A percentile compares a stretch with the other conserved stretches of the same genome.
phyloP scores from a whole-genome alignment of 2,888 invertebrate genomes.

The Himalopsyche tibetana region DNA sequence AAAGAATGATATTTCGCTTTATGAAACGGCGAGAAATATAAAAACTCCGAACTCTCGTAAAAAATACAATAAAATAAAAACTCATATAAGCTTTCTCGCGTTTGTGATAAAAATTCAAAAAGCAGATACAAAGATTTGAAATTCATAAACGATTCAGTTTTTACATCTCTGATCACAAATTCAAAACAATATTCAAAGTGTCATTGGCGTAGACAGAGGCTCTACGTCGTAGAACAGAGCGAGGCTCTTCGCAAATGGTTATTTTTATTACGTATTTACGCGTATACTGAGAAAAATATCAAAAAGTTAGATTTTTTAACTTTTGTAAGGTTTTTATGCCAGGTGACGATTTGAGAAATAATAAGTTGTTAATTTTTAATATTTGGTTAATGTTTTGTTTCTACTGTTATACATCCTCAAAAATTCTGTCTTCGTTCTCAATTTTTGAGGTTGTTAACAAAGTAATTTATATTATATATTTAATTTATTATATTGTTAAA shows the following conservation, averaged over 20 bases:
- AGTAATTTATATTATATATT: too few relatives aligned
- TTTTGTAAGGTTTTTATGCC: too few relatives aligned
- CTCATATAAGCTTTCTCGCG: slow-evolving; percentile 26
- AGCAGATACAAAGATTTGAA: slow-evolving; percentile 18
- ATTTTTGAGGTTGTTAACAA: too few relatives aligned
- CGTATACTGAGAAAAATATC: not conserved
- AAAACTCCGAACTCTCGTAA: not conserved
- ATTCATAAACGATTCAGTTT: slow-evolving; percentile 38
- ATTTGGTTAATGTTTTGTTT: too few relatives aligned
- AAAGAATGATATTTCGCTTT: slow-evolving; percentile 8
- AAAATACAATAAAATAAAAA: slow-evolving; percentile 30
- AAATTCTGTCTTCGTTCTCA: too few relatives aligned
- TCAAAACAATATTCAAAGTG: slow-evolving; percentile 56
- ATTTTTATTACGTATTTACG: slow-evolving; percentile 50
- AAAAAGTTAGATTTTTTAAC: too few relatives aligned
- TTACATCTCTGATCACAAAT: slow-evolving; percentile 55
- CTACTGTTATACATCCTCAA: too few relatives aligned
- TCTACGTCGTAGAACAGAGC: slow-evolving; percentile 42
- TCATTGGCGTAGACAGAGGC: slow-evolving; percentile 45
- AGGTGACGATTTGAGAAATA: too few relatives aligned
- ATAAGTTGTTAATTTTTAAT: too few relatives aligned
- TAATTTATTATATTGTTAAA: too few relatives aligned
- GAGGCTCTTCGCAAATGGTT: slow-evolving; percentile 39
- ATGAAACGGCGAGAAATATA: slow-evolving; percentile 13
- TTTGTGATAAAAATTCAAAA: not conserved